A percentile compares a stretch with the other conserved stretches of the same genome.
Conservation (phyloP, 2,113 vertebrate species). For the Heterotis niloticus region DNA sequence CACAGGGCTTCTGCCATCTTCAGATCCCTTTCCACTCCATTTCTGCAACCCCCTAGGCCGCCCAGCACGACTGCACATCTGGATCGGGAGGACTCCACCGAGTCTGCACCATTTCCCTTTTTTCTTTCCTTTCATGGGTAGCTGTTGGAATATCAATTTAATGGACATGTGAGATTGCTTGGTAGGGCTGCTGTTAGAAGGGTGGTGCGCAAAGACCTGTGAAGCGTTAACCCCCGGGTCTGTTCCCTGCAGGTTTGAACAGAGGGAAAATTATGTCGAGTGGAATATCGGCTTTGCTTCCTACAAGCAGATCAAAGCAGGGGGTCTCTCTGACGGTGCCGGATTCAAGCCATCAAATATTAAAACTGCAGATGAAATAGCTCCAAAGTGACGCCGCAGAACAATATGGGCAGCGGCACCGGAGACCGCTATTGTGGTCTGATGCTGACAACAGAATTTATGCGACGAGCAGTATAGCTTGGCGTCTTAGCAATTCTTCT, state of each 20-base stretch:
- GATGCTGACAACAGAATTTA: neutral
- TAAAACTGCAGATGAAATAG: constrained; percentile 14
- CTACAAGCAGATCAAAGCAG: constrained; percentile 7
- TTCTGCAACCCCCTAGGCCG: too few relatives aligned
- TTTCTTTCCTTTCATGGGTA: constrained; percentile 14
- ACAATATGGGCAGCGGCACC: neutral
- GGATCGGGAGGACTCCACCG: too few relatives aligned
- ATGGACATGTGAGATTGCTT: constrained; percentile 6
- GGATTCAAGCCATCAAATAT: constrained; percentile 20
- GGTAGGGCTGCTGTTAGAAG: neutral
- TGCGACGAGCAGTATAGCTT: too few relatives aligned
- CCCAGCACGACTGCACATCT: too few relatives aligned
- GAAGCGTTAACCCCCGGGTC: neutral
- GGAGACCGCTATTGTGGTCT: neutral
- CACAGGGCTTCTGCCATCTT: too few relatives aligned
- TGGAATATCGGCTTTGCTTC: constrained; percentile 19
- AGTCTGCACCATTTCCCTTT: neutral
- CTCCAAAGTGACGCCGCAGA: neutral
- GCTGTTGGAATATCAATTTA: constrained; percentile 19
- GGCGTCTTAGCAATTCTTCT: neutral
- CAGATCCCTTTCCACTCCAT: too few relatives aligned
- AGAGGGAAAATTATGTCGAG: neutral
- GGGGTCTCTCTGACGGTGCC: neutral
- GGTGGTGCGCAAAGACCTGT: neutral
- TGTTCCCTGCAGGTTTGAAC: neutral